Evolutionary conservation across 2,113 vertebrate genomes (phyloP).

Genomic region (Castor canadensis): DNA sequence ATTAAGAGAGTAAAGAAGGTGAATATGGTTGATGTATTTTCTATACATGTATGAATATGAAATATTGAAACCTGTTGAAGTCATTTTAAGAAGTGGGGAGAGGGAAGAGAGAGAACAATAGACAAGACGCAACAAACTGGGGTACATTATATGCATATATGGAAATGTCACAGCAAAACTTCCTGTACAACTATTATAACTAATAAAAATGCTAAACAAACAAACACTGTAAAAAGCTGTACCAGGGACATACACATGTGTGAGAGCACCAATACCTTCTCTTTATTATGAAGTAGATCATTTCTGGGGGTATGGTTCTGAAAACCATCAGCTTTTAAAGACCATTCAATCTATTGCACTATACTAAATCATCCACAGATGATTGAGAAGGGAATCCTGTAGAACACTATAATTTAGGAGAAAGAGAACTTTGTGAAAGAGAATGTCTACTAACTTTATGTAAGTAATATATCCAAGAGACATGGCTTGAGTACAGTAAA

Average conservation of each 20-base stretch:
- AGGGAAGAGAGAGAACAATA: too few species aligned
- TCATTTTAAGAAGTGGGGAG: too few species aligned
- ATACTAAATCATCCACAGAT: background rate
- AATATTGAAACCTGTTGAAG: too few species aligned
- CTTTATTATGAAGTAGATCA: background rate
- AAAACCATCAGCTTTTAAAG: background rate
- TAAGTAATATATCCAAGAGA: background rate
- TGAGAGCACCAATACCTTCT: background rate
- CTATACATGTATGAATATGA: too few species aligned
- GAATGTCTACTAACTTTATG: background rate
- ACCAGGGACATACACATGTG: background rate
- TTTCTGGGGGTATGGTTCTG: background rate
- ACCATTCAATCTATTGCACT: background rate
- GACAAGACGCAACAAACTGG: background rate
- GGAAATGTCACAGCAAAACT: too few species aligned
- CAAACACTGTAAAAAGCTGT: background rate
- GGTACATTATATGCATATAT: too few species aligned
- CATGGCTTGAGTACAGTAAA: background rate
- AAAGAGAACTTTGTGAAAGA: background rate
- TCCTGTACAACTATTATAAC: too few species aligned
- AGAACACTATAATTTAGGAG: background rate
- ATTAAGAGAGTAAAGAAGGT: too few species aligned
- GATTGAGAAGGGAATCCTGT: background rate
- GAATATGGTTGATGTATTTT: too few species aligned
- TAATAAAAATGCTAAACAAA: too few species aligned